Percentiles rank a stretch among this genome's conserved stretches.
Evolutionary conservation across 2,113 vertebrate species (phyloP).

Genomic region (Phaethornis superciliosus): DNA sequence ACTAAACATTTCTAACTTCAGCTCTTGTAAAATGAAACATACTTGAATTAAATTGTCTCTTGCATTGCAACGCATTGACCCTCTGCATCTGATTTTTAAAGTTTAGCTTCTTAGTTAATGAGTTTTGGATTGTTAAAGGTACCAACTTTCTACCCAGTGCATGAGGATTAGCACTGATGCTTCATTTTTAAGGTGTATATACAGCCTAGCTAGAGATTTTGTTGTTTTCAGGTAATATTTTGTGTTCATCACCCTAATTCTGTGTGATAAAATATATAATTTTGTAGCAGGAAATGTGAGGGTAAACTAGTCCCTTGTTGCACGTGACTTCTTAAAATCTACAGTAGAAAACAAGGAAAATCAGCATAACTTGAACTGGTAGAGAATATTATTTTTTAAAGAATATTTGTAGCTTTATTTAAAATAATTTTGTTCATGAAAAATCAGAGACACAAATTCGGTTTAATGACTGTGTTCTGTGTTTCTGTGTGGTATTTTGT

Average conservation of each 20-base stretch:
- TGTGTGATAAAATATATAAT: neutral
- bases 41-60: conserved; percentile 38
- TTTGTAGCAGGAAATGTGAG: neutral
- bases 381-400: neutral
- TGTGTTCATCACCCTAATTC: neutral
- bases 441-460: neutral
- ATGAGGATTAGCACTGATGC: neutral
- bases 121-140: neutral
- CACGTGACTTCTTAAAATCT: neutral
- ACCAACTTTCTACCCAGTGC: neutral
- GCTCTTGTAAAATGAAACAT: conserved; percentile 1
- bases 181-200: neutral
- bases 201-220: neutral
- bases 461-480: neutral
- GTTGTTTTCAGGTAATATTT: neutral
- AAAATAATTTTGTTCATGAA: neutral
- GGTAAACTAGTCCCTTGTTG: neutral
- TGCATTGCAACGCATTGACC: conserved; percentile 69
- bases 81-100: conserved; percentile 77
- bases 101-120: neutral
- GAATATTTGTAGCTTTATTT: neutral
- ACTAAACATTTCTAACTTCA: conserved; percentile 25
- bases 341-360: neutral
- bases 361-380: neutral
- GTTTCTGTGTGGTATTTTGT: neutral